phyloP scores from a whole-genome alignment of 2,888 invertebrate species.

The Pheosia tremula region DNA sequence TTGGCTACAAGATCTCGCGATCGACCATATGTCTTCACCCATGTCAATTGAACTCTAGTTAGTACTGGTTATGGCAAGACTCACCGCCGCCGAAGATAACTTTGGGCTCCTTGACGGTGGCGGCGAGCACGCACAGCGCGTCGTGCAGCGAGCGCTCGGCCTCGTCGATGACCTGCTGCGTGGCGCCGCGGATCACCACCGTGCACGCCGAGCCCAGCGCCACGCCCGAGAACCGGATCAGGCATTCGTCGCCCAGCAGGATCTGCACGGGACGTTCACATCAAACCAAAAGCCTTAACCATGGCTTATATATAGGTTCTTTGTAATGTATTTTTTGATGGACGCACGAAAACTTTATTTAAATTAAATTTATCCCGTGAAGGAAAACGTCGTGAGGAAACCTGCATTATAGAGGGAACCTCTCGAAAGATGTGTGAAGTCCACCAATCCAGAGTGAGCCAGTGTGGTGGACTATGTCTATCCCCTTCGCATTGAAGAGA shows the following conservation, averaged over 20 bases:
- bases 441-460: too few species aligned
- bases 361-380: too few species aligned
- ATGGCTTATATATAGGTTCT: neutral
- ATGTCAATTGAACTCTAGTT: too few species aligned
- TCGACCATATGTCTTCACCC: too few species aligned
- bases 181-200: slow-evolving; percentile 98
- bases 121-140: slow-evolving; percentile 97
- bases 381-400: too few species aligned
- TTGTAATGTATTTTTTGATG: too few species aligned
- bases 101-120: slow-evolving; percentile 96
- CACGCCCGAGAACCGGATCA: slow-evolving; percentile 97
- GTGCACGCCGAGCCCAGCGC: slow-evolving; percentile 98
- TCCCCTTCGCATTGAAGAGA: too few species aligned
- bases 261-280: slow-evolving; percentile 70
- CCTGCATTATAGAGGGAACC: too few species aligned
- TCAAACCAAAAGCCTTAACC: slow-evolving; percentile 6
- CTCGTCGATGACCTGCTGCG: slow-evolving; percentile 97
- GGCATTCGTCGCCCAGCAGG: slow-evolving; percentile 98
- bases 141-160: slow-evolving; percentile 99
- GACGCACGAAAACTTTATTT: too few species aligned
- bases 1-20: too few species aligned
- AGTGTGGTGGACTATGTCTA: too few species aligned
- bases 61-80: slow-evolving; percentile 17
- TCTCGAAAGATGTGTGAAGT: too few species aligned
- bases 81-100: slow-evolving; percentile 96